Evolutionary conservation across 1,140 invertebrate species (phyloP).

Genomic region (Scaptomyza pallida): DNA sequence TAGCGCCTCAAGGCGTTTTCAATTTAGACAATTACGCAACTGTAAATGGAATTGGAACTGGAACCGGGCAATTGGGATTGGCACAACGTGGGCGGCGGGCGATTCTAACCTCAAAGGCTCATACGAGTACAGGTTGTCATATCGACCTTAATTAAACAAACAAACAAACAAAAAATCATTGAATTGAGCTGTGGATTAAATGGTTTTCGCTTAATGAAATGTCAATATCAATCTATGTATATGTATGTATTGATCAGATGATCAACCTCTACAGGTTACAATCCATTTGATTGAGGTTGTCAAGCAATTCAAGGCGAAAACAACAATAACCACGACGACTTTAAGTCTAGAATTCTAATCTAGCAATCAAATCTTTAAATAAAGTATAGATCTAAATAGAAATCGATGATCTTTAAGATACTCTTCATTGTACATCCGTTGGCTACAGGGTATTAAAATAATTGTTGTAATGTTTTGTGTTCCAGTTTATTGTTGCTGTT

Average conservation of each 20-base stretch:
- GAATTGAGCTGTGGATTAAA: slow-evolving; percentile 65
- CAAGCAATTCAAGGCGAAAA: slow-evolving; percentile 35
- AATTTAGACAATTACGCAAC: slow-evolving; percentile 76
- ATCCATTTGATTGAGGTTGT: slow-evolving; percentile 37
- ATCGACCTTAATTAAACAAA: slow-evolving; percentile 52
- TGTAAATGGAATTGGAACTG: slow-evolving; percentile 28
- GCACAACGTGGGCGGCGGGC: slow-evolving; percentile 34
- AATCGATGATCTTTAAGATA: neutral
- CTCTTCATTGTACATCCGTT: neutral
- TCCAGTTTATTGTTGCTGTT: slow-evolving; percentile 15
- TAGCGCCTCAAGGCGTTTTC: slow-evolving; percentile 78
- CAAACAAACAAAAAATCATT: neutral
- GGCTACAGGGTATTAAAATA: slow-evolving; percentile 6
- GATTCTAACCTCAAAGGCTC: slow-evolving; percentile 19
- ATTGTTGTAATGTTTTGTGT: slow-evolving; percentile 37
- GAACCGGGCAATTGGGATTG: slow-evolving; percentile 21
- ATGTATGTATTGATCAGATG: slow-evolving; percentile 12
- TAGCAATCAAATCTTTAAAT: neutral
- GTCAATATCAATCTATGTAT: slow-evolving; percentile 76
- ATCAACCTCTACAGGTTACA: slow-evolving; percentile 24
- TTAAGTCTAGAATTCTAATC: neutral
- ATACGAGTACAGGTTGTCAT: slow-evolving; percentile 32
- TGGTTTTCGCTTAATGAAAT: slow-evolving; percentile 67
- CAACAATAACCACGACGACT: slow-evolving; percentile 24
- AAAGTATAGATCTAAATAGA: too few species aligned